A percentile compares a stretch with the other conserved stretches of the same genome.
phyloP scores from a whole-genome alignment of 2,113 vertebrate genomes.

The Murina feae region DNA sequence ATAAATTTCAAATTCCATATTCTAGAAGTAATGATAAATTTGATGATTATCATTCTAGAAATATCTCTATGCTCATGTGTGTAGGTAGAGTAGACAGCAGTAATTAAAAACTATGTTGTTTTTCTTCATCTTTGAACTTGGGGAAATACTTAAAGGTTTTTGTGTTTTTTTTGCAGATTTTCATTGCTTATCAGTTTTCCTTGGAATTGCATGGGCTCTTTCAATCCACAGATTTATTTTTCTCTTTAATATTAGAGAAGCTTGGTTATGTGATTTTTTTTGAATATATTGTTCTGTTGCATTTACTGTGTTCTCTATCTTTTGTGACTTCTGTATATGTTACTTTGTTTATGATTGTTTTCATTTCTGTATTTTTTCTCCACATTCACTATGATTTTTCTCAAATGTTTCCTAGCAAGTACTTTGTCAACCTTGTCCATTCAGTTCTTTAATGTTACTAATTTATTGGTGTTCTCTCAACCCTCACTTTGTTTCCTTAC shows the following conservation, averaged over 20 bases:
- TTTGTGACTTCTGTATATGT: background rate
- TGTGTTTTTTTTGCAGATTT: background rate
- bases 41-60: background rate
- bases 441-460: background rate
- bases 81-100: background rate
- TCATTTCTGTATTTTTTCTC: background rate
- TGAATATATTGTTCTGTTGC: background rate
- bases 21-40: background rate
- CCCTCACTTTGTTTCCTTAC: background rate
- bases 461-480: background rate
- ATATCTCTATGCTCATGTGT: background rate
- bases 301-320: background rate
- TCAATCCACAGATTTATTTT: background rate
- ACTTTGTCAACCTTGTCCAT: background rate
- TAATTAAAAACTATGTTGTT: background rate
- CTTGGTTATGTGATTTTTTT: background rate
- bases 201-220: background rate
- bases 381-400: background rate
- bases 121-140: background rate
- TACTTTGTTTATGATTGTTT: background rate
- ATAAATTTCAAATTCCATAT: background rate
- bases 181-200: background rate
- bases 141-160: background rate
- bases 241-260: background rate
- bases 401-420: background rate